phyloP scores from a whole-genome alignment of 2,888 invertebrate species.

The Brenthis ino region DNA sequence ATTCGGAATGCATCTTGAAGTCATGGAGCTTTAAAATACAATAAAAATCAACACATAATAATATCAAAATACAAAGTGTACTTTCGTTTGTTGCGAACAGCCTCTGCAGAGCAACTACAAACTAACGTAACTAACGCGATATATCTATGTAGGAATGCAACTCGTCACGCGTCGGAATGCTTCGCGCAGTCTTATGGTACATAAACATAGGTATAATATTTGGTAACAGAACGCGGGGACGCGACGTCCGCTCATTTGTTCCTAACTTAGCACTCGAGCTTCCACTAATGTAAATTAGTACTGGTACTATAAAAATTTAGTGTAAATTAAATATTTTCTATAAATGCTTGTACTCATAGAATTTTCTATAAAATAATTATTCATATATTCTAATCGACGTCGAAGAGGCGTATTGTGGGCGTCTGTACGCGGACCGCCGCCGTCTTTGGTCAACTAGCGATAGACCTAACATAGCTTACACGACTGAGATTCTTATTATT shows the following conservation, averaged over 20 bases:
- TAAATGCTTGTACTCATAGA: slow-evolving; percentile 35
- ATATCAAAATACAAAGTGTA: slow-evolving; percentile 27
- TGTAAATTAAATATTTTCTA: slow-evolving; percentile 29
- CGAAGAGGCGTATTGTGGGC: not conserved
- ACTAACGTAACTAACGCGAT: slow-evolving; percentile 26
- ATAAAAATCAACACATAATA: slow-evolving; percentile 27
- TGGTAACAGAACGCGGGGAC: slow-evolving; percentile 50
- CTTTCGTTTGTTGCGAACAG: slow-evolving; percentile 16
- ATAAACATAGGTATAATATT: slow-evolving; percentile 45
- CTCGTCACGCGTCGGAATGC: slow-evolving; percentile 48
- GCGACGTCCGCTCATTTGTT: slow-evolving; percentile 1
- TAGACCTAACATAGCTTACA: slow-evolving; percentile 36
- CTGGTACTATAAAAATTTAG: slow-evolving; percentile 11
- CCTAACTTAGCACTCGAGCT: slow-evolving; percentile 4
- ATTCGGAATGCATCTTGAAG: slow-evolving; percentile 72
- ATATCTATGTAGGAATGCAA: slow-evolving; percentile 38
- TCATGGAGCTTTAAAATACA: slow-evolving; percentile 62
- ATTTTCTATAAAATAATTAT: slow-evolving; percentile 13
- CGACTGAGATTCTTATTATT: slow-evolving; percentile 64
- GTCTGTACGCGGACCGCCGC: slow-evolving; percentile 4
- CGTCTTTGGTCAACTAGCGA: slow-evolving; percentile 59
- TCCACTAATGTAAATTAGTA: slow-evolving; percentile 7
- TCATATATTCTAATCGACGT: slow-evolving; percentile 11
- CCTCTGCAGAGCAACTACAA: slow-evolving; percentile 20
- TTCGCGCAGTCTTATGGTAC: slow-evolving; percentile 57